Evolutionary conservation across 2,113 vertebrate species (phyloP), one percentile per base, ranked within the genome.

Genomic region (Podocnemis expansa): DNA sequence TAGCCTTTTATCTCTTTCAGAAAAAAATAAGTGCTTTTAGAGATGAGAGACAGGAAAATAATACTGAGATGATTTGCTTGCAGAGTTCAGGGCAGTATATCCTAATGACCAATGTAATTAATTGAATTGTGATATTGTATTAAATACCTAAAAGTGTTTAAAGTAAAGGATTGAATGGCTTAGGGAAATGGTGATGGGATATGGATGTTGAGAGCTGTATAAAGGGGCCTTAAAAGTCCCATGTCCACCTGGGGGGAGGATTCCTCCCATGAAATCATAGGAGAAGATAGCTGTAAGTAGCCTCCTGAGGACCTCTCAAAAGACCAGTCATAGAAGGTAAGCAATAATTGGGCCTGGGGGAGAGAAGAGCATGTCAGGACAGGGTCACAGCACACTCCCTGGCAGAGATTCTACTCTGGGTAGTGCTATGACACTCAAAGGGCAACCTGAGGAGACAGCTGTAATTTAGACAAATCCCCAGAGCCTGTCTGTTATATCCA

Each of bases 51-150:
- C 25, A 4, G 58, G 4, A 89, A 3, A 22, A 94, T 91, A 93
- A 86, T 75, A 91, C 95, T 90, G 87, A 95, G 60, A 47, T 88
- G 91, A 63, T 91, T 67, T 93, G 47, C 75, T 93, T 84, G 93
- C 86, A 88, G 79, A 87, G 93, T 90, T 82, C 86, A 56, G 89
- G 52, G 70, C 80, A 87, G 76, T 84, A 54, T 56, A 85, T 63
- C 75, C 76, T 11, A 9, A 17, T 79, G 94, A 47, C 95, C 60
- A 85, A 58, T 84, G 58, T 54, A 90, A 93, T 87, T 87, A 52
- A 10, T 88, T 87, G 75, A 16, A 19, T 78, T 80, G 78, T 83
- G 75, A 91, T 95, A 58, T 25, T 89, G 76, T 52, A 85, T 81
- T 93, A 87, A 96, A 52, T 52, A 52, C 16, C 27, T 45, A 76